A percentile compares a stretch with the other conserved stretches of the same genome.
These are phyloP conservation scores for Vanessa cardui DNA, from an alignment of 2,888 invertebrate genomes.

Conservation along the genomic window DNA sequence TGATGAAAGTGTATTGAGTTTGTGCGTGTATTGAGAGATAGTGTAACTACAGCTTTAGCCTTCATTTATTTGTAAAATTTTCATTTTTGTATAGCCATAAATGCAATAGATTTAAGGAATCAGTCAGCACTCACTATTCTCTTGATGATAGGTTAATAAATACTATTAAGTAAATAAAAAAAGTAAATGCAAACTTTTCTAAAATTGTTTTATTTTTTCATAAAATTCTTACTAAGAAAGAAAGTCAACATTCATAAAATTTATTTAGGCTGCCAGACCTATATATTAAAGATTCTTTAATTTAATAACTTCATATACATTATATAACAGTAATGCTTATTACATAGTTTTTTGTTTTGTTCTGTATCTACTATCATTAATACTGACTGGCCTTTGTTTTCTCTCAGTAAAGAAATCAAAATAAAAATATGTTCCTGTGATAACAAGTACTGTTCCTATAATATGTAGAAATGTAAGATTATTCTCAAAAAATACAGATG, in stretches of 20 bases:
- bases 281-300: neutral
- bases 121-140: conserved; percentile 1
- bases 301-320: neutral
- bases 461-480: conserved; percentile 67
- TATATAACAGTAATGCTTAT: neutral
- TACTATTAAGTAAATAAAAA: conserved; percentile 1
- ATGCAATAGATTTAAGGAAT: neutral
- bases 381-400: conserved; percentile 61
- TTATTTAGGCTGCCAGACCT: too few species aligned
- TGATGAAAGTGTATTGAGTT: conserved; percentile 35
- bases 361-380: conserved; percentile 49
- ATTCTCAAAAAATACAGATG: conserved; percentile 72
- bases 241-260: too few species aligned
- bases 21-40: conserved; percentile 29
- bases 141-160: neutral
- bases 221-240: too few species aligned
- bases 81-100: conserved; percentile 15
- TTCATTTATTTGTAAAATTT: conserved; percentile 16
- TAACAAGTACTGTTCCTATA: conserved; percentile 64
- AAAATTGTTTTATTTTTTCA: neutral
- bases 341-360: neutral
- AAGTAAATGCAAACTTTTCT: neutral
- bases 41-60: neutral
- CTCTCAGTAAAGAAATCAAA: conserved; percentile 65
- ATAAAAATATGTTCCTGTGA: conserved; percentile 69